Percentiles rank a stretch among this genome's conserved stretches.
Evolutionary conservation across 2,797 vertebrate species (phyloP).

Genomic region (Oophaga sylvatica): DNA sequence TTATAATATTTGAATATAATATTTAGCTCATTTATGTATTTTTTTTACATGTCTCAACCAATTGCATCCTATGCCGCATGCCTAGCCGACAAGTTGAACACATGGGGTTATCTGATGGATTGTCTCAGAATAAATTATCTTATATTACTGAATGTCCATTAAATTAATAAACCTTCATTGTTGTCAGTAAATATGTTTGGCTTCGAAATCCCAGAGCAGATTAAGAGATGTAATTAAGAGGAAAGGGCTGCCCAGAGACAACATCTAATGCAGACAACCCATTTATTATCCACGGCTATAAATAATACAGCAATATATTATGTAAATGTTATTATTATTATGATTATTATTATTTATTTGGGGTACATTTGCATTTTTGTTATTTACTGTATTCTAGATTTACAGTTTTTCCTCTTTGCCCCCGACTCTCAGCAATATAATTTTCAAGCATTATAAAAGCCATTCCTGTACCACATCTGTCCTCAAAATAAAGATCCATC

Average conservation of each 20-base stretch:
- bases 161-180: not conserved
- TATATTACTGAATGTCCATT: not conserved
- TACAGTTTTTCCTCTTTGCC: not conserved
- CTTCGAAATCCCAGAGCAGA: conserved; percentile 2
- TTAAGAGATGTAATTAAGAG: not conserved
- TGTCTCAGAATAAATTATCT: not conserved
- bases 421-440: not conserved
- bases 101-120: not conserved
- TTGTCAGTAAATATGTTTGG: not conserved
- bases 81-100: no score
- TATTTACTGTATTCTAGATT: not conserved
- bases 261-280: not conserved
- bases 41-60: no score
- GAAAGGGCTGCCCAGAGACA: not conserved
- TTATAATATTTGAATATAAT: no score
- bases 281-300: not conserved
- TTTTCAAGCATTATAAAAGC: not conserved
- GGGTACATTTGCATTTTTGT: not conserved
- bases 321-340: not conserved
- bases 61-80: no score
- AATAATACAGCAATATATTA: not conserved
- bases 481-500: not conserved
- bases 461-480: not conserved
- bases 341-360: not conserved
- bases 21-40: no score